Evolutionary conservation across 1,140 invertebrate genomes (phyloP), one percentile per base, ranked within the genome.

Genomic region (Drosophila sproati): DNA sequence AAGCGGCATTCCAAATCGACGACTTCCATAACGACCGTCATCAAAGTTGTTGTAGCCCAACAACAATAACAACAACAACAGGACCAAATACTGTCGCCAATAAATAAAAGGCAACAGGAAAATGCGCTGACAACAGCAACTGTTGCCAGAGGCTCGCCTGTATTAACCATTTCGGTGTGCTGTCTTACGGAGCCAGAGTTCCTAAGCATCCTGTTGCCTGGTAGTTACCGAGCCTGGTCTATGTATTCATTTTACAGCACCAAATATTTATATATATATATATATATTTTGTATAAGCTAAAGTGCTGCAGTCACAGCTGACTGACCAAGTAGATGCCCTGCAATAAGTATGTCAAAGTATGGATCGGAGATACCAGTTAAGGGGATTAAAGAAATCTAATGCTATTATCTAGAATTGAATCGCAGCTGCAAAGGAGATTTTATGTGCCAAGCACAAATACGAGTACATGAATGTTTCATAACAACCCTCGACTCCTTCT

Each of bases 111-210:
- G 43, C 60, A 80, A 73, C 47, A 77, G 77, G 35, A 80, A 88
- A 88, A 78, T 87, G 75, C 82, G 83, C 83, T 89, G 83, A 87
- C 83, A 87, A 69, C 80, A 75, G 74, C 83, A 88, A 89, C 73
- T 89, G 83, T 74, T 88, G 51, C 82, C 82, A 78, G 57, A 55
- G 35, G 20, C 57, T 28, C 3, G 37, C 55, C 35, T 43, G 80
- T 52, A 80, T 83, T 83, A 89, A 89, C 78, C 73, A 74, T 89
- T 86, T 80, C 85, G 75, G 39, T 80, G 75, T 80, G 66, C 59
- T 61, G 72, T 56, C 41, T 64, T 54, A 39, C 67, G 57, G 71
- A 43, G 8, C 50, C 7, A 5, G 37, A 57, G 55, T 31, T 73
- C 68, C 71, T 75, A 64, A 52, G 35, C 62, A 68, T 43, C 60